Evolutionary conservation across 2,888 invertebrate species (phyloP).

Genomic region (Plebejus argus): DNA sequence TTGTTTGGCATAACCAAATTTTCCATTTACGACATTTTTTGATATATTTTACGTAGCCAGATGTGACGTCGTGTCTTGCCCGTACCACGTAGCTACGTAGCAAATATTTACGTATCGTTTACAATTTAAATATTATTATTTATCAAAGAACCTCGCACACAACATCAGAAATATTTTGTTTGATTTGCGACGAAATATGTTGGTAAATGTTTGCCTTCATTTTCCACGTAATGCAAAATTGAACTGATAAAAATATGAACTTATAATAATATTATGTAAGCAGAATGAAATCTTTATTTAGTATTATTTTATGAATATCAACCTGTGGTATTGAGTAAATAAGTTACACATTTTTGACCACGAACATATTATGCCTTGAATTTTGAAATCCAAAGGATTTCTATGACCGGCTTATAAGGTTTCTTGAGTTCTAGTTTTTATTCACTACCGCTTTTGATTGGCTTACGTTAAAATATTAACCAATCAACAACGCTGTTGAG

Average conservation of each 20-base stretch:
- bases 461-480: too few relatives aligned
- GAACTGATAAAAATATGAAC: neutral
- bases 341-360: too few relatives aligned
- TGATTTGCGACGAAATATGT: neutral
- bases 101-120: slow-evolving; percentile 11
- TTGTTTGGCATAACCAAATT: neutral
- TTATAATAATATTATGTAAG: too few relatives aligned
- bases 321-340: too few relatives aligned
- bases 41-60: slow-evolving; percentile 4
- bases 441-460: too few relatives aligned
- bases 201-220: neutral
- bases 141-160: slow-evolving; percentile 22
- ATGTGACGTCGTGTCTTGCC: neutral
- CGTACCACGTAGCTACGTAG: neutral
- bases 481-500: too few relatives aligned
- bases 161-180: neutral
- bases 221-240: neutral
- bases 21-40: neutral
- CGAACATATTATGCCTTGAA: too few relatives aligned
- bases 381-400: too few relatives aligned
- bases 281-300: too few relatives aligned
- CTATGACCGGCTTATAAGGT: too few relatives aligned
- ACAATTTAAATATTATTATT: slow-evolving; percentile 24
- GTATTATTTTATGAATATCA: too few relatives aligned
- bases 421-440: too few relatives aligned